Conservation (phyloP, 2,888 invertebrate genomes). For the Cephus sareptanus region DNA sequence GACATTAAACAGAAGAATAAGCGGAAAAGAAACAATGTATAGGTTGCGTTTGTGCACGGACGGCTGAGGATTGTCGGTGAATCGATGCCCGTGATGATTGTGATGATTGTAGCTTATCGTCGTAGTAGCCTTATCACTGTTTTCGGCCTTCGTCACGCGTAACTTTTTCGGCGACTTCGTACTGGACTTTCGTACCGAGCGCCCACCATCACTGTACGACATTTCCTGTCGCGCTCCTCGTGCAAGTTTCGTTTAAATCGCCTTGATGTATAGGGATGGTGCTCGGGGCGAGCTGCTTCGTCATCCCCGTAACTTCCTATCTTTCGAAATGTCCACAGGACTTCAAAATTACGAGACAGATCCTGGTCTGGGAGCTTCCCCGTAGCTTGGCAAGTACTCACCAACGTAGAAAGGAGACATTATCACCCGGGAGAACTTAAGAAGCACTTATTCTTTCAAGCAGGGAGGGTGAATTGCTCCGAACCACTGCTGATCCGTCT, state of each 20-base stretch:
- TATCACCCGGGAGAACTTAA: background rate
- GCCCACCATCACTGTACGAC: slow-evolving; percentile 66
- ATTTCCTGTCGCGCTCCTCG: slow-evolving; percentile 48
- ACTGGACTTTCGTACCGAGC: slow-evolving; percentile 66
- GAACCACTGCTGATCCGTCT: background rate
- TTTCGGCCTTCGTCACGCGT: slow-evolving; percentile 60
- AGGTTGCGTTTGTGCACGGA: slow-evolving; percentile 90
- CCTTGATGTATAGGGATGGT: background rate
- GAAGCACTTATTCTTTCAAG: background rate
- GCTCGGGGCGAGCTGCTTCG: background rate
- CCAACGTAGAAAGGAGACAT: background rate
- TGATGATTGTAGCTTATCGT: slow-evolving; percentile 55
- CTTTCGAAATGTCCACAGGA: background rate
- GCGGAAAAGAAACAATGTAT: slow-evolving; percentile 88
- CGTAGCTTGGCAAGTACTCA: background rate
- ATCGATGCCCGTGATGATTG: slow-evolving; percentile 47
- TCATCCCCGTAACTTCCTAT: slow-evolving; percentile 3
- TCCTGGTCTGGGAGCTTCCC: background rate
- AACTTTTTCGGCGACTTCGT: slow-evolving; percentile 66
- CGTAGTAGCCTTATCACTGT: slow-evolving; percentile 59
- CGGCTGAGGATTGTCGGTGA: slow-evolving; percentile 70
- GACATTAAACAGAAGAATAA: slow-evolving; percentile 87
- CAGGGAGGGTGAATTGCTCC: background rate
- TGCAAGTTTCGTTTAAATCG: slow-evolving; percentile 6
- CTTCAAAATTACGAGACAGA: background rate